Evolutionary conservation across 2,888 invertebrate species (phyloP).

Genomic region (Eupithecia inturbata): DNA sequence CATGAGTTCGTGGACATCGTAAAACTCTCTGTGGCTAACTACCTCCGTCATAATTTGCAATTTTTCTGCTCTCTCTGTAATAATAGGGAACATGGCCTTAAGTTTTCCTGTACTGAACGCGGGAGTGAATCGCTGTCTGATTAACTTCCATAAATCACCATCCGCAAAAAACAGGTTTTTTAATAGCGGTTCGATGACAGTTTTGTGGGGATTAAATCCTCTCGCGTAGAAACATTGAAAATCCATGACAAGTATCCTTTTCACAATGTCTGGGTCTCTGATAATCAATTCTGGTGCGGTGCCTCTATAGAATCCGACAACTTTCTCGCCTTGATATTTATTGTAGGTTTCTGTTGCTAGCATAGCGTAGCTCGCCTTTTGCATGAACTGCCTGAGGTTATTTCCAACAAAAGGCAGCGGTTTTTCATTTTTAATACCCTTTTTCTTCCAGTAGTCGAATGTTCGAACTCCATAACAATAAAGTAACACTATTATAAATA

Average conservation of each 20-base stretch:
- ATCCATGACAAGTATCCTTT: conserved; percentile 68
- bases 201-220: conserved; percentile 67
- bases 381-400: conserved; percentile 62
- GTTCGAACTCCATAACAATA: conserved; percentile 43
- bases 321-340: conserved; percentile 70
- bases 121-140: conserved; percentile 72
- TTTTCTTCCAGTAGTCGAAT: conserved; percentile 66
- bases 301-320: conserved; percentile 70
- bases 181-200: conserved; percentile 67
- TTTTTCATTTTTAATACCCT: conserved; percentile 67
- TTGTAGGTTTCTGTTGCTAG: conserved; percentile 64
- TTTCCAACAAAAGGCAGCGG: conserved; percentile 68
- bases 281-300: conserved; percentile 66
- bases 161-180: conserved; percentile 74
- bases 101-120: conserved; percentile 74
- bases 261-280: conserved; percentile 71
- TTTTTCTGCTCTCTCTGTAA: conserved; percentile 70
- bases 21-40: conserved; percentile 58
- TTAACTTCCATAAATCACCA: conserved; percentile 72
- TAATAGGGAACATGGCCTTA: conserved; percentile 75
- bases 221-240: conserved; percentile 68
- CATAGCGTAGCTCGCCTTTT: conserved; percentile 68
- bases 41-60: conserved; percentile 65
- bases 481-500: conserved; percentile 17
- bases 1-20: conserved; percentile 73